A percentile compares a stretch with the other conserved stretches of the same genome.
These are phyloP conservation scores for Pelobates fuscus DNA, from an alignment of 2,113 vertebrate genomes.

Conservation along the genomic window DNA sequence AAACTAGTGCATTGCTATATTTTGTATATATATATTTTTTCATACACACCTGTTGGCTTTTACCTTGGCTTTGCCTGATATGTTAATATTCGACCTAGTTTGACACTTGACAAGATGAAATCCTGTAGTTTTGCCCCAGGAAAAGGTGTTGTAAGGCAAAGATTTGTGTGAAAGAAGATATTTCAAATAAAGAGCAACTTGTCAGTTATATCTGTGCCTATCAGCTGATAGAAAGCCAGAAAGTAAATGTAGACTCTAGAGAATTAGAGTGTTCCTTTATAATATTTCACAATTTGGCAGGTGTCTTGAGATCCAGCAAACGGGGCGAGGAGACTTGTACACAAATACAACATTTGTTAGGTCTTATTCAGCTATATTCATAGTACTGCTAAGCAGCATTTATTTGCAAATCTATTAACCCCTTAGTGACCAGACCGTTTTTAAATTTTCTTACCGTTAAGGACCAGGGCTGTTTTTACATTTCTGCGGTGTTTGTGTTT, in stretches of 20 bases:
- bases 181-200: background rate
- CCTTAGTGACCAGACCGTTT: too few species aligned
- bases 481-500: too few species aligned
- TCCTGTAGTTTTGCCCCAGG: background rate
- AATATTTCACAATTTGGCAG: background rate
- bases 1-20: slow-evolving; percentile 12
- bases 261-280: background rate
- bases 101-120: slow-evolving; percentile 15
- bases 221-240: background rate
- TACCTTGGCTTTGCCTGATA: background rate
- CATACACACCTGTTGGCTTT: slow-evolving; percentile 28
- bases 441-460: too few species aligned
- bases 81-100: slow-evolving; percentile 2
- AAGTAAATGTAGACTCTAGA: background rate
- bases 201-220: slow-evolving; percentile 7
- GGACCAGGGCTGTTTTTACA: too few species aligned
- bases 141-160: slow-evolving; percentile 1
- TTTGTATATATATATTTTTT: background rate
- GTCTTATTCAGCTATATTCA: too few species aligned
- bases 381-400: too few species aligned
- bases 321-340: background rate
- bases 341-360: background rate
- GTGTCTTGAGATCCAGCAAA: background rate
- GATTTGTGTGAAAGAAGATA: background rate
- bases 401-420: too few species aligned